Base-by-base conservation (phyloP, 2,888 invertebrate genomes). In the Itoplectis maculator region DNA sequence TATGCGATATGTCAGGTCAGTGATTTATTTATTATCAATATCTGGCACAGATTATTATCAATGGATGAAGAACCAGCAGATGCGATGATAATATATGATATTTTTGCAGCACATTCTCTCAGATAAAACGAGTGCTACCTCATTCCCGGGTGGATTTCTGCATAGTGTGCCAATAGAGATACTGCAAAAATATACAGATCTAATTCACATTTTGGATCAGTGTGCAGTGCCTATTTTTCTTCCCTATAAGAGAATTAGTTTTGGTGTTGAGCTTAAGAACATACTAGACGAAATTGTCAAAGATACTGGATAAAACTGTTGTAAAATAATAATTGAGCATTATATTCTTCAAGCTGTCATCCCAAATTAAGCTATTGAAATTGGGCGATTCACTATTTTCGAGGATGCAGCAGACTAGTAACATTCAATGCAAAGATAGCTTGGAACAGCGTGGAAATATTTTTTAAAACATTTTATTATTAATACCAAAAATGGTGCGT, bases 1-100 rank as follows among this genome's bases (percentile, higher is more conserved):
- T 97, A 95, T 90, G 94, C 95, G 2, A 93, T 96, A 69, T 97
- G 97, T 89, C 94, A 95, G 91, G 95, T 96, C 86, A 87, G 87
- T 87, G 37, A 70, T 75, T 11, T 49, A 73, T 18, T 49, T 69
- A 51, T 59, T 74, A 47, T 54, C 54, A 42, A 73, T 83, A 35
- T 75, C 75, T 66, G 68, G 72, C 29, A 61, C 0, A 20, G 18
- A n/a, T 11, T 1, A 18, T 69, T 15, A 51, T 7, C 2, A 65
- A n/a, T 40, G n/a, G 8, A 40, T 23, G 18, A 49, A 18, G 11
- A 11, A 35, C 13, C 42, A 69, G 54, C 35, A 18, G 11, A 11
- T 65, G 1, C 2, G 3, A 70, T 59, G 35, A 37, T 5, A 45
- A 29, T 69, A 1, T 68, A 42, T 47, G 42, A 18, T 59, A n/a